phyloP scores from a whole-genome alignment of 2,888 invertebrate species.

The Onthophagus sagittarius region DNA sequence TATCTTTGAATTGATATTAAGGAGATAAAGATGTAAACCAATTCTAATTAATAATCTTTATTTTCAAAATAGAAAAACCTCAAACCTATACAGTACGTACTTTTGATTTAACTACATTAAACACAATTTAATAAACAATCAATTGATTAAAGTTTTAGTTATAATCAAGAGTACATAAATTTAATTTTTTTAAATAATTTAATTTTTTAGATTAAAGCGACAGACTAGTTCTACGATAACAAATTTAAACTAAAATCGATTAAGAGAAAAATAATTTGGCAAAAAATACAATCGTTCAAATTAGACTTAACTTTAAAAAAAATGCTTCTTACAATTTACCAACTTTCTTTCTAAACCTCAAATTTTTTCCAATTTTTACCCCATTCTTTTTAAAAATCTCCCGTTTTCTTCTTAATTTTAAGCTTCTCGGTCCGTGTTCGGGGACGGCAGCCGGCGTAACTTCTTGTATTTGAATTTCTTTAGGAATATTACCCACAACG shows the following conservation, averaged over 20 bases:
- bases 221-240: slow-evolving; percentile 11
- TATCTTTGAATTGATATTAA: not conserved
- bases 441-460: slow-evolving; percentile 60
- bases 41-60: not conserved
- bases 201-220: not conserved
- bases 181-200: not conserved
- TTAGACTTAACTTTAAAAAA: no score
- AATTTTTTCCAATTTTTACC: slow-evolving; percentile 20
- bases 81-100: slow-evolving; percentile 7
- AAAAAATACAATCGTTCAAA: not conserved
- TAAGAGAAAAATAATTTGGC: not conserved
- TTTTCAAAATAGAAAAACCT: not conserved
- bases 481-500: slow-evolving; percentile 64
- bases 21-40: not conserved
- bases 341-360: not conserved
- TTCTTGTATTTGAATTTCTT: slow-evolving; percentile 51
- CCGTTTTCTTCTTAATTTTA: slow-evolving; percentile 32
- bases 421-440: slow-evolving; percentile 60
- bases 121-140: not conserved
- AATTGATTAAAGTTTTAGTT: not conserved
- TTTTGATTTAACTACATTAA: slow-evolving; percentile 8
- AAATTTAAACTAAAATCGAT: not conserved
- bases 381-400: slow-evolving; percentile 38
- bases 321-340: not conserved
- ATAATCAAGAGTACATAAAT: slow-evolving; percentile 10